Evolutionary conservation across 2,888 invertebrate genomes (phyloP), one percentile per base, ranked within the genome.

Genomic region (Diarsia rubi): DNA sequence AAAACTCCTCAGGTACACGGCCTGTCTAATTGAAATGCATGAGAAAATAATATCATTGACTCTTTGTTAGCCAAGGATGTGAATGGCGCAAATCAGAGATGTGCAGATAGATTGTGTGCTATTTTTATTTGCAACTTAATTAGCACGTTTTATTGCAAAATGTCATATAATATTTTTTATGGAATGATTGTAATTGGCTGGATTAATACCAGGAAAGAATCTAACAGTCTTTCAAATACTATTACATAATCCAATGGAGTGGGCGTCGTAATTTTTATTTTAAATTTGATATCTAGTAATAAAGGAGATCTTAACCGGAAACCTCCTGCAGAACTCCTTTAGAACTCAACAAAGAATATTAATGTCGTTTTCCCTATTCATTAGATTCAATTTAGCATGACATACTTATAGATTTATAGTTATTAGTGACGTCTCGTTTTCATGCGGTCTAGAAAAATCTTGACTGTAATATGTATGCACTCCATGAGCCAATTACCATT

Each of bases 1-100:
- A 89, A 96, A 97, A 91, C 90, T 95, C 59, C 92, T 97, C 69
- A 97, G 97, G 97, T 97, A 91, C 21, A 74, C 71, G 78, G 19
- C 70, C 42, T 62, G 19, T 27, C 31, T 66, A 52, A 81, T 87
- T 82, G 42, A 67, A 68, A 79, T 71, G 73, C 71, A 76, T 78
- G 74, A 75, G 78, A 68, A 86, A 85, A 69, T 64, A 37, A 45
- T 60, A 69, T 37, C 45, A 31, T 37, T 67, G 52, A 59, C 59
- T 54, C 75, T 72, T 82, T 83, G 76, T 79, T 69, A 24, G 9
- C 66, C 65, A 81, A 73, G 74, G 75, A 80, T 67, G 11, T 70
- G 42, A 21, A 69, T 81, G 44, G 27, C n/a, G 62, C 37, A 69
- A 73, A 69, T 67, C 19, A 27, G 37, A 73, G 52, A 66, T 74